These are phyloP conservation scores for Andrena hattorfiana DNA, from an alignment of 2,888 invertebrate genomes.

Conservation along the genomic window DNA sequence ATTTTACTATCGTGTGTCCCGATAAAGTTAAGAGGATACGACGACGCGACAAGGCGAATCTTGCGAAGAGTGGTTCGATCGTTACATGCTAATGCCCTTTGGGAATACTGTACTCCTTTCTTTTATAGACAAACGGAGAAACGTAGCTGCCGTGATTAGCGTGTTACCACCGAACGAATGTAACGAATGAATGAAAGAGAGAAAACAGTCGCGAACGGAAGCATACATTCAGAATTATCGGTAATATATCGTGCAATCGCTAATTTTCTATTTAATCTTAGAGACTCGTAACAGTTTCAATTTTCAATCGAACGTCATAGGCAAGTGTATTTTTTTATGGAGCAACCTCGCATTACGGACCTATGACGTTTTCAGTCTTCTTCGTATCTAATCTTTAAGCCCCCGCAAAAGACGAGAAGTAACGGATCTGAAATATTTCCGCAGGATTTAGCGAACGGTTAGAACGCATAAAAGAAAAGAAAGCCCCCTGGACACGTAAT, in stretches of 20 bases:
- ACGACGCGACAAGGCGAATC: background rate
- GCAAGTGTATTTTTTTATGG: conserved; percentile 34
- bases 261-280: conserved; percentile 32
- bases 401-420: background rate
- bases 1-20: conserved; percentile 28
- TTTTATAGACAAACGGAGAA: conserved; percentile 9
- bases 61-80: conserved; percentile 1
- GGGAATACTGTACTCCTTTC: conserved; percentile 4
- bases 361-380: conserved; percentile 23
- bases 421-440: background rate
- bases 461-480: no score
- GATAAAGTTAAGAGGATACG: conserved; percentile 7
- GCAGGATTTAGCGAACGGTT: conserved; percentile 3
- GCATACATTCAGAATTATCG: conserved; percentile 6
- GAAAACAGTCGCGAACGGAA: background rate
- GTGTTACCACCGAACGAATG: conserved; percentile 35
- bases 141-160: conserved; percentile 34
- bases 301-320: conserved; percentile 16
- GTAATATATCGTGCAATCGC: background rate
- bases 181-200: background rate
- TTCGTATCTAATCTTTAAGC: conserved; percentile 27
- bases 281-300: conserved; percentile 6
- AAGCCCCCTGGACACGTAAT: background rate
- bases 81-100: conserved; percentile 3
- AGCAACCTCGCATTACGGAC: conserved; percentile 28